Evolutionary conservation across 2,888 invertebrate species (phyloP).

Genomic region (Drosophila robusta): DNA sequence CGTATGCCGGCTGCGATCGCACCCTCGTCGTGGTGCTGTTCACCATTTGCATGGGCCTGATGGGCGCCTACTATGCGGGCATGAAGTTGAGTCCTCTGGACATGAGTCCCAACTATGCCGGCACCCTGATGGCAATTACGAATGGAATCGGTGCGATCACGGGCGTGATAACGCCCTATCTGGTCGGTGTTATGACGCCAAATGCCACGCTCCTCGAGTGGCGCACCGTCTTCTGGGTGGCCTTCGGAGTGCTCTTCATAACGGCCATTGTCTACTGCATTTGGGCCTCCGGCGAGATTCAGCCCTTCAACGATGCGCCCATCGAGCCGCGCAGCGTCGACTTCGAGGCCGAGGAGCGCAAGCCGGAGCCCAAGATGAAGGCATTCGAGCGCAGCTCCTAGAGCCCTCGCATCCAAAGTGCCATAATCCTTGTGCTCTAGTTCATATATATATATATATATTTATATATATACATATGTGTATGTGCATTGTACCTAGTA

Average conservation of each 20-base stretch:
- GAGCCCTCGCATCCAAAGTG: conserved; percentile 40
- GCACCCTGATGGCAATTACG: conserved; percentile 89
- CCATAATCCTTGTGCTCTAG: conserved; percentile 53
- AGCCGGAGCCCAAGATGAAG: conserved; percentile 44
- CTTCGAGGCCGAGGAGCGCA: conserved; percentile 66
- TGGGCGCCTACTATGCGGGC: conserved; percentile 90
- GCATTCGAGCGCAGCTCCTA: conserved; percentile 62
- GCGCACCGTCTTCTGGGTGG: conserved; percentile 93
- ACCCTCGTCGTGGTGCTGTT: conserved; percentile 87
- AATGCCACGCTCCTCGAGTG: conserved; percentile 89
- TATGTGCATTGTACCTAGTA: conserved; percentile 27
- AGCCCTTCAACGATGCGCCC: conserved; percentile 89
- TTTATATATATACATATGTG: conserved; percentile 2
- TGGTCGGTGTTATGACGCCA: conserved; percentile 89
- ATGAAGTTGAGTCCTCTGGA: conserved; percentile 90
- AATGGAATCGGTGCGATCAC: conserved; percentile 90
- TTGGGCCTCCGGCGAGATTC: conserved; percentile 91
- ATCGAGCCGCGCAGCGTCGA: conserved; percentile 53
- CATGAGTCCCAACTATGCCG: conserved; percentile 88
- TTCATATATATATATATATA: conserved; percentile 13
- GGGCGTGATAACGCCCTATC: conserved; percentile 89
- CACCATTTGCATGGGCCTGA: conserved; percentile 89
- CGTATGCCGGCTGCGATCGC: conserved; percentile 89
- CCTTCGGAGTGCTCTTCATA: conserved; percentile 88
- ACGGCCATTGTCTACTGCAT: conserved; percentile 90